Base-by-base conservation (phyloP, 2,888 invertebrate species). In the Melanchra persicariae region DNA sequence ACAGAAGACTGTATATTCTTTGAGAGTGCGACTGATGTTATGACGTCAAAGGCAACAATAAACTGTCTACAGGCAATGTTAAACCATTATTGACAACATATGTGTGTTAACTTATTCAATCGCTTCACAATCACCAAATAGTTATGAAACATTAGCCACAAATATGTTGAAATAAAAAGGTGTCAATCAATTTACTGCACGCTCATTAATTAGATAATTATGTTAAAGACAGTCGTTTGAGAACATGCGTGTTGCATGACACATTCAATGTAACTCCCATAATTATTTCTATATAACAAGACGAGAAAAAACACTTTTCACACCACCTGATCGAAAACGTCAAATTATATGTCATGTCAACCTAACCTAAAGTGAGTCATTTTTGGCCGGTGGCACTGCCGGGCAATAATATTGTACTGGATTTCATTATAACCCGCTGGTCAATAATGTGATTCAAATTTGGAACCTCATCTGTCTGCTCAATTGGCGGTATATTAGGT, bases 151-250 rank as follows among this genome's bases (percentile, higher is more conserved):
- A 57, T 52, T 40, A 34, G 15, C 9, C 10, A 40, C 24, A 60
- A 64, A 43, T 51, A 15, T 45, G n/a, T 61, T 37, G 40, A 22
- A 58, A 58, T 45, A 66, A 72, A 78, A 65, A 72, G 37, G 58
- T 72, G 66, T 58, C 52, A 66, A 52, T 54, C 51, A 77, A 58
- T 77, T 58, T 8, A 43, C 10, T 30, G 43, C 61, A 52, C 47
- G 65, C 57, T 54, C 52, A 37, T 66, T 61, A 58, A 72, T 77
- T 37, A 72, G 34, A 61, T 72, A 66, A 78, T 78, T 62, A 78
- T 66, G 43, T 58, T 62, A 49, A 72, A 72, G 58, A 72, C 76
- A 61, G 40, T 69, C 37, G 43, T 63, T 54, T 63, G 74, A 54
- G 7, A 43, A 40, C 61, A 30, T 49, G 65, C 61, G 65, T 65